Evolutionary conservation across 2,888 invertebrate genomes (phyloP).

Genomic region (Agapostemon virescens): DNA sequence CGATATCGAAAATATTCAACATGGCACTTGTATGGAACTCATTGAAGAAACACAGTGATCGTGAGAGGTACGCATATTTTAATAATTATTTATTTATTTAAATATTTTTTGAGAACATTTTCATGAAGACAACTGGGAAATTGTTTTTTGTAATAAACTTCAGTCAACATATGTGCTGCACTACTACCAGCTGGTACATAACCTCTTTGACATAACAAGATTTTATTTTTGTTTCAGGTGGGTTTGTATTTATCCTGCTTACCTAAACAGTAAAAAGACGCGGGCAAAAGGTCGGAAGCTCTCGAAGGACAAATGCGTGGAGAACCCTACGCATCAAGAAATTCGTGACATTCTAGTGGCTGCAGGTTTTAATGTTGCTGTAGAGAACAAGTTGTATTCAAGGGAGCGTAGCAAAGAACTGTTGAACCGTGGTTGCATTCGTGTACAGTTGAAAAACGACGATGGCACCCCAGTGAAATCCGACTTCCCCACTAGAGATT

Average conservation of each 20-base stretch:
- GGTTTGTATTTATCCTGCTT: conserved; percentile 98
- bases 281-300: conserved; percentile 93
- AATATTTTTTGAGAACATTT: not conserved
- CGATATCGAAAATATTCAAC: conserved; percentile 47
- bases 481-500: conserved; percentile 88
- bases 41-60: conserved; percentile 90
- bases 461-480: conserved; percentile 89
- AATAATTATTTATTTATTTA: not conserved
- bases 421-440: conserved; percentile 91
- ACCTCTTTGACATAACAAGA: conserved; percentile 55
- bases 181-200: conserved; percentile 50
- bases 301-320: conserved; percentile 92
- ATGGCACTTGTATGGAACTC: conserved; percentile 84
- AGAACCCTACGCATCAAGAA: conserved; percentile 97
- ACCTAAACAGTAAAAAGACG: conserved; percentile 96
- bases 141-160: not conserved
- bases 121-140: not conserved
- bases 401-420: conserved; percentile 95
- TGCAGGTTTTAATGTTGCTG: conserved; percentile 91
- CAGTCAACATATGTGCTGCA: not conserved
- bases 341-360: conserved; percentile 95
- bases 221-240: conserved; percentile 84
- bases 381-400: conserved; percentile 96
- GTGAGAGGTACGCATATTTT: conserved; percentile 84
- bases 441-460: conserved; percentile 95